These are phyloP conservation scores for Gallinago paraguaiae DNA, from an alignment of 2,113 vertebrate species.

Conservation along the genomic window DNA sequence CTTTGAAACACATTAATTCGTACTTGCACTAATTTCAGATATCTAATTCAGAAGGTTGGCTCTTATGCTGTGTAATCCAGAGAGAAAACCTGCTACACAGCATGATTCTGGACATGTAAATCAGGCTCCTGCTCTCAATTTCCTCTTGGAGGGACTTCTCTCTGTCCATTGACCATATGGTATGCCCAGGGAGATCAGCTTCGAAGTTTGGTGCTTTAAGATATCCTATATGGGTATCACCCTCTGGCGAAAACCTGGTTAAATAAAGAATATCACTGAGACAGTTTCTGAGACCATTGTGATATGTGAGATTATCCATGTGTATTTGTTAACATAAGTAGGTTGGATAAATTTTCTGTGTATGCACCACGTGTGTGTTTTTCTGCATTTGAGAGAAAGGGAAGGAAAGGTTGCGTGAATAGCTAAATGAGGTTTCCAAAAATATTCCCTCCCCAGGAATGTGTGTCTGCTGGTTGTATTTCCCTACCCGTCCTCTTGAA, in stretches of 20 bases:
- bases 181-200: neutral
- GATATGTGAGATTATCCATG: neutral
- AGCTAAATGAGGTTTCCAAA: neutral
- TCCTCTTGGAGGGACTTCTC: neutral
- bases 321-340: neutral
- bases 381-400: neutral
- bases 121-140: neutral
- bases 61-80: neutral
- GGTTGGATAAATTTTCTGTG: neutral
- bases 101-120: neutral
- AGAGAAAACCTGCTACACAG: conserved; percentile 41
- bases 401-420: neutral
- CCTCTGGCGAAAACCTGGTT: neutral
- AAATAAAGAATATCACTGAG: neutral
- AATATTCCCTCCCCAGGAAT: neutral
- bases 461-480: neutral
- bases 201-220: neutral
- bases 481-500: neutral
- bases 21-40: conserved; percentile 24
- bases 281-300: neutral
- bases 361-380: neutral
- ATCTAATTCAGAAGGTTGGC: neutral
- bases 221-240: neutral
- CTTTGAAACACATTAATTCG: neutral
- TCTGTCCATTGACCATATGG: conserved; percentile 20